Conservation (phyloP, 2,113 vertebrate species). For the Notarius quadriscutis region DNA sequence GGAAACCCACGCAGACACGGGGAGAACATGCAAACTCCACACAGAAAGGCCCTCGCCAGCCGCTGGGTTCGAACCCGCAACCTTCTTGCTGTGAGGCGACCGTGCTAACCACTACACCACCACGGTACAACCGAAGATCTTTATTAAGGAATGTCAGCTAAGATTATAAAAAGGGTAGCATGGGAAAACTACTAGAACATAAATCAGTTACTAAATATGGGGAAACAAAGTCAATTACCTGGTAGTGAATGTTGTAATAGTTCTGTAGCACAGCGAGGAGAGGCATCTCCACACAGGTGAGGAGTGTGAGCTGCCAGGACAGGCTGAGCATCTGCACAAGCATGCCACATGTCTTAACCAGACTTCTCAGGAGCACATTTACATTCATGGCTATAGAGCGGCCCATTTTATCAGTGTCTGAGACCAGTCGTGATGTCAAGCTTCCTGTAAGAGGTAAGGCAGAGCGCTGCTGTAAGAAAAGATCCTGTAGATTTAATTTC, state of each 20-base stretch:
- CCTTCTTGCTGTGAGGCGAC: no score
- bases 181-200: background rate
- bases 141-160: background rate
- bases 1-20: no score
- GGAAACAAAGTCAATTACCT: conserved; percentile 64
- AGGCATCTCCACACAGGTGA: conserved; percentile 76
- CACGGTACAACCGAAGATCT: background rate
- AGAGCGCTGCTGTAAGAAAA: background rate
- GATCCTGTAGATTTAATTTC: background rate
- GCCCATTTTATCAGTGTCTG: conserved; percentile 80
- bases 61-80: no score
- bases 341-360: conserved; percentile 75
- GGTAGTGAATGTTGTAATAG: conserved; percentile 65
- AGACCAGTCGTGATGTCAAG: conserved; percentile 77
- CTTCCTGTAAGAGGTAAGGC: conserved; percentile 63
- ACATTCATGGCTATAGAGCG: conserved; percentile 75
- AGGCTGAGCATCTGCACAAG: conserved; percentile 75
- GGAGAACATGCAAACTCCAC: no score
- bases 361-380: conserved; percentile 75
- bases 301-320: conserved; percentile 80
- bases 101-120: no score
- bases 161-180: background rate
- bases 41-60: no score
- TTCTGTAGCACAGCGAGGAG: conserved; percentile 68
- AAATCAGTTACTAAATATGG: background rate